These are phyloP conservation scores for Heliothis virescens DNA, from an alignment of 1,140 invertebrate species.

Conservation along the genomic window DNA sequence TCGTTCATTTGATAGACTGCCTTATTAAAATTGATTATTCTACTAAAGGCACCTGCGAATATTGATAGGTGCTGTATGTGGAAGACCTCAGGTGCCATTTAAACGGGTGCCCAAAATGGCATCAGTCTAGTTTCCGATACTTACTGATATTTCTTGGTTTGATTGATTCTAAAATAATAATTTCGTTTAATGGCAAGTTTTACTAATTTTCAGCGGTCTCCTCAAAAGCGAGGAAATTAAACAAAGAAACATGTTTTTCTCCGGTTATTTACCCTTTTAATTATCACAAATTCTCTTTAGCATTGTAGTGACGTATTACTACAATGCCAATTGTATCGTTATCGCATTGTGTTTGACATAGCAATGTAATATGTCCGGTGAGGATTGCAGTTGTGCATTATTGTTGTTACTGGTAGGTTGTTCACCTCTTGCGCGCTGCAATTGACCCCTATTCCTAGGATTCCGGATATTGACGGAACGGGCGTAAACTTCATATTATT, in stretches of 20 bases:
- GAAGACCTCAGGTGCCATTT: too few species aligned
- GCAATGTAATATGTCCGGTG: neutral
- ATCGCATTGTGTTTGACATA: neutral
- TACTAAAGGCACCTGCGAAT: too few species aligned
- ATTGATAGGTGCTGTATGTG: too few species aligned
- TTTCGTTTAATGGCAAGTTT: too few species aligned
- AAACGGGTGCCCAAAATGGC: too few species aligned
- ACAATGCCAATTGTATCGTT: conserved; percentile 2
- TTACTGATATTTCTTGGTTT: too few species aligned
- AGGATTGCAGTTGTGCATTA: conserved; percentile 2
- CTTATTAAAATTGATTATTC: too few species aligned
- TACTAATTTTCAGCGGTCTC: too few species aligned
- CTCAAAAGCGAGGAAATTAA: too few species aligned
- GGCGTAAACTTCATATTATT: neutral
- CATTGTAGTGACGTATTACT: neutral
- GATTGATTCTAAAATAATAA: too few species aligned
- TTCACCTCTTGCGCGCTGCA: neutral
- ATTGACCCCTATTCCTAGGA: neutral
- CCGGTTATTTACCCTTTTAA: neutral
- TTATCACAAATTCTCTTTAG: neutral
- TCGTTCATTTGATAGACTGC: too few species aligned
- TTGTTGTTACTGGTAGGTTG: neutral
- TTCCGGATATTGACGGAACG: neutral
- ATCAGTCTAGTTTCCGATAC: too few species aligned
- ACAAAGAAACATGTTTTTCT: neutral